phyloP scores from a whole-genome alignment of 2,797 vertebrate species.

The Micropoecilia bifurca region DNA sequence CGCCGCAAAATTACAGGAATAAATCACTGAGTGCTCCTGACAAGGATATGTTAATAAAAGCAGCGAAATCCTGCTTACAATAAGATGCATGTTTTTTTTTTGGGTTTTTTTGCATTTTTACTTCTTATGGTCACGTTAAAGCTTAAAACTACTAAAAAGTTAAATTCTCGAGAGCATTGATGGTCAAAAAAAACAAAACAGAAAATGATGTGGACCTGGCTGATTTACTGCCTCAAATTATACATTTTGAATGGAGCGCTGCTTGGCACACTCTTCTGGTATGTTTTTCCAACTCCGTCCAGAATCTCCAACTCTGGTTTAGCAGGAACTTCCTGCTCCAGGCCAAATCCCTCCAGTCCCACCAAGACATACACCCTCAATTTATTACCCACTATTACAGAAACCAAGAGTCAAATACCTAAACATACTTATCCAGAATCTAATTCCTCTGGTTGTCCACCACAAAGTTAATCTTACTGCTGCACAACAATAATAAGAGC shows the following conservation, averaged over 20 bases:
- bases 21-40: conserved; percentile 28
- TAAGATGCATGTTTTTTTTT: neutral
- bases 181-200: conserved; percentile 54
- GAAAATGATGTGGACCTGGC: conserved; percentile 42
- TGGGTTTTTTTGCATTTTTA: neutral
- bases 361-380: conserved; percentile 63
- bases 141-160: conserved; percentile 5
- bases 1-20: conserved; percentile 50
- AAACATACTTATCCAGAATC: conserved; percentile 40
- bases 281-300: conserved; percentile 61
- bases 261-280: conserved; percentile 22
- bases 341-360: conserved; percentile 59
- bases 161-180: conserved; percentile 9
- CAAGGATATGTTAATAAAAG: conserved; percentile 32
- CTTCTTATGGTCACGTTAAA: neutral
- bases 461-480: conserved; percentile 46
- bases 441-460: conserved; percentile 50
- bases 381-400: conserved; percentile 69
- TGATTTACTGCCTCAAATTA: conserved; percentile 50
- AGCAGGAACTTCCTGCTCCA: conserved; percentile 54
- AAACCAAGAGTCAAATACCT: conserved; percentile 60
- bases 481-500: conserved; percentile 65
- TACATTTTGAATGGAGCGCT: conserved; percentile 37
- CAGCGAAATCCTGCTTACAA: conserved; percentile 19
- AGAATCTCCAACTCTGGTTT: conserved; percentile 49